A percentile compares a stretch with the other conserved stretches of the same genome.
phyloP scores from a whole-genome alignment of 2,888 invertebrate genomes.

The Charanyca ferruginea region DNA sequence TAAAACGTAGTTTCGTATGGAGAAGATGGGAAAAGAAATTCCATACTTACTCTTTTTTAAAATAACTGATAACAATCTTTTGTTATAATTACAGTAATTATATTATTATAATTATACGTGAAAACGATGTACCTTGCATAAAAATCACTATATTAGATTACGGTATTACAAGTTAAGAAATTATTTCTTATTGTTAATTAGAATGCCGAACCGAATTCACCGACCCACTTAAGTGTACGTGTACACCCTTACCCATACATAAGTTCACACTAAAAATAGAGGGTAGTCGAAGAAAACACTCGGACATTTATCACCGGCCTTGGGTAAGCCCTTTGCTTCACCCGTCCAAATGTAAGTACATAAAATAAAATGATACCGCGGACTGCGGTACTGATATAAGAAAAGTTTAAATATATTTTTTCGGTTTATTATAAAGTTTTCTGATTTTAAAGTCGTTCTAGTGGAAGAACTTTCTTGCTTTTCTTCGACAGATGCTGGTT shows the following conservation, averaged over 20 bases:
- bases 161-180: too few species aligned
- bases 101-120: too few species aligned
- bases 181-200: too few species aligned
- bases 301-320: slow-evolving; percentile 55
- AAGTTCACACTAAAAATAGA: slow-evolving; percentile 49
- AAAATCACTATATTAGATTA: too few species aligned
- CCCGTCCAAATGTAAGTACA: slow-evolving; percentile 43
- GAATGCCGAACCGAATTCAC: too few species aligned
- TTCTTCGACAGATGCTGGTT: slow-evolving; percentile 51
- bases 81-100: too few species aligned
- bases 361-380: slow-evolving; percentile 55
- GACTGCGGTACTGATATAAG: slow-evolving; percentile 41
- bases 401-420: slow-evolving; percentile 48
- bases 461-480: slow-evolving; percentile 34
- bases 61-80: too few species aligned
- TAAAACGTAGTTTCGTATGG: too few species aligned
- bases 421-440: slow-evolving; percentile 41
- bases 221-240: too few species aligned
- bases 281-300: slow-evolving; percentile 51
- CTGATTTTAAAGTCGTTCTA: slow-evolving; percentile 40
- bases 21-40: too few species aligned
- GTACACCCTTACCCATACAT: slow-evolving; percentile 33
- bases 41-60: too few species aligned
- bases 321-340: slow-evolving; percentile 48
- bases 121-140: too few species aligned